Base-by-base conservation (phyloP, 64 coral and sea anemone genomes). In the Catalaphyllia jardinei region DNA sequence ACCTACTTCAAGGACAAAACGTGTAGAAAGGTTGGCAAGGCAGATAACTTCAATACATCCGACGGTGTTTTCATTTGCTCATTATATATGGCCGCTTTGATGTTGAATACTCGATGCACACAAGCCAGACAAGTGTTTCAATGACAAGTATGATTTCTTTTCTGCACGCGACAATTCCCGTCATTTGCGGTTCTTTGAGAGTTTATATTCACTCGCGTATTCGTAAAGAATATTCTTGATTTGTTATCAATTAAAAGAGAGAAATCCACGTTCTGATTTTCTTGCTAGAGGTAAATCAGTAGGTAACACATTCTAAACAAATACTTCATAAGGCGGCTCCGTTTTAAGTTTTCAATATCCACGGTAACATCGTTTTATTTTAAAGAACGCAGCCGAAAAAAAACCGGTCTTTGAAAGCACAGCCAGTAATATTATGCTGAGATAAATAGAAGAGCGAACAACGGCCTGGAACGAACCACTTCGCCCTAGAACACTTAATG, bases 21-120 rank as follows among this genome's bases (percentile, higher is more conserved):
- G 78, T 93, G 76, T 62, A 77, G 95, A 97, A 89, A 93, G 88
- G 88, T 90, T 97, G 71, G 71, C 64, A 72, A 80, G 71, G 27
- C 73, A 88, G 87, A 88, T 88, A 80, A 88, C 77, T 88, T 64
- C 80, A 93, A 84, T 89, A 51, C 80, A 39, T 80, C 87, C 75
- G 81, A 75, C 42, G 84, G 75, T 67, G 79, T 93, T 89, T 89
- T 85, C 50, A 59, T 60, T 50, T 64, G 78, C 92, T 78, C 30
- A 89, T 93, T 83, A 93, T 52, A 69, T 89, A 93, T 93, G 92
- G 49, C 92, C 92, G 92, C 92, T 81, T 93, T 93, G 92, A 93
- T 89, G 76, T 93, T 71, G 18, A 51, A 85, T 38, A 64, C 61
- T 50, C 35, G 62, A 57, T 46, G 54, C 54, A 57, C 54, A 57